Percentiles rank a stretch among this genome's conserved stretches.
These are phyloP conservation scores for Selene dorsalis DNA, from an alignment of 2,797 vertebrate species.

Conservation along the genomic window DNA sequence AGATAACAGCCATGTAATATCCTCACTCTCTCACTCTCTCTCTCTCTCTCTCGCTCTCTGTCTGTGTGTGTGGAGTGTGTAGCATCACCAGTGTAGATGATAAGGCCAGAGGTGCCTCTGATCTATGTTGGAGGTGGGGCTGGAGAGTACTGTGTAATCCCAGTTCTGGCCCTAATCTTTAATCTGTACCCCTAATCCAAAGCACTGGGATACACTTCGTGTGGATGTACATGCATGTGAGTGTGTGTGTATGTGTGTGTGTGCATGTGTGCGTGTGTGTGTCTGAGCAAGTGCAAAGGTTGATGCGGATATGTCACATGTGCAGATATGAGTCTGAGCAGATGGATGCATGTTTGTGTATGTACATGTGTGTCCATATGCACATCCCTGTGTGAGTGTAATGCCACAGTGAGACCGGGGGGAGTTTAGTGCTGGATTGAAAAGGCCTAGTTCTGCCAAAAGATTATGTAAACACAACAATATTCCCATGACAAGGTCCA, in stretches of 20 bases:
- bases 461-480: slow-evolving; percentile 70
- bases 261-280: slow-evolving; percentile 30
- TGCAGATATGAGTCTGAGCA: slow-evolving; percentile 50
- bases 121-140: slow-evolving; percentile 70
- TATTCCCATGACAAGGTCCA: slow-evolving; percentile 54
- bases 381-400: slow-evolving; percentile 17
- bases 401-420: slow-evolving; percentile 40
- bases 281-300: slow-evolving; percentile 54
- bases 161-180: slow-evolving; percentile 82
- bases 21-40: neutral
- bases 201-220: slow-evolving; percentile 58
- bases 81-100: slow-evolving; percentile 57
- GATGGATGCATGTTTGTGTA: slow-evolving; percentile 29
- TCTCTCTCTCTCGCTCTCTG: neutral
- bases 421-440: slow-evolving; percentile 63
- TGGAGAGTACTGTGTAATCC: slow-evolving; percentile 80
- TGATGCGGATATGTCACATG: slow-evolving; percentile 53
- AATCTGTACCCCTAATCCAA: slow-evolving; percentile 85
- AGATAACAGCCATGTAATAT: slow-evolving; percentile 50
- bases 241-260: slow-evolving; percentile 16
- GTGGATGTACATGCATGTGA: slow-evolving; percentile 14
- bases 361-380: slow-evolving; percentile 48
- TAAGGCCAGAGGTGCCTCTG: slow-evolving; percentile 61
- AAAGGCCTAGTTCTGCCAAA: slow-evolving; percentile 52
- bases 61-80: slow-evolving; percentile 22